These are phyloP conservation scores for Paragorgia papillata DNA, from an alignment of 92 coral and sea anemone species.

Conservation along the genomic window DNA sequence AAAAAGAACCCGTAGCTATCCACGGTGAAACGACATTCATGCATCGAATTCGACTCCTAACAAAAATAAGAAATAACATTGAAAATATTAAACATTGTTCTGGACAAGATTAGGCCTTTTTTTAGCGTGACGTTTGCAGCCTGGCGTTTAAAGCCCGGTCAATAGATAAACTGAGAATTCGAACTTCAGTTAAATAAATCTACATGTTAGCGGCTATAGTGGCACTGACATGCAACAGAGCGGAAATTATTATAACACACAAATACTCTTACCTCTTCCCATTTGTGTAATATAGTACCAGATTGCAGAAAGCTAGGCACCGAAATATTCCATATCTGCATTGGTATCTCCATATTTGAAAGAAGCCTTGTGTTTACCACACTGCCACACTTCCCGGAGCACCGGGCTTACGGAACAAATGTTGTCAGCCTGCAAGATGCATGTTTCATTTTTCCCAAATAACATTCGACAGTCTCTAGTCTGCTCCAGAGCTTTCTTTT, in stretches of 20 bases:
- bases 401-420: neutral
- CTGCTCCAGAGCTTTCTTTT: too few relatives aligned
- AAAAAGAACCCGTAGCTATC: conserved; percentile 94
- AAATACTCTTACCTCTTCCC: conserved; percentile 97
- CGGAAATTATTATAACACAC: too few relatives aligned
- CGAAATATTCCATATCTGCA: conserved; percentile 79
- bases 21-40: conserved; percentile 65
- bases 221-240: too few relatives aligned
- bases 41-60: conserved; percentile 75
- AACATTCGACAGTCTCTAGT: too few relatives aligned
- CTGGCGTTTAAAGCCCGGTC: too few relatives aligned
- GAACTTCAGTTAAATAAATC: too few relatives aligned
- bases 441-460: too few relatives aligned
- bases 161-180: too few relatives aligned
- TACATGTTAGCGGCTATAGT: too few relatives aligned
- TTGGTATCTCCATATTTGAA: conserved; percentile 53
- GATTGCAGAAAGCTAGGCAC: conserved; percentile 75
- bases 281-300: conserved; percentile 81
- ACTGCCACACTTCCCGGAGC: neutral
- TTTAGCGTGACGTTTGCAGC: neutral
- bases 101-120: neutral
- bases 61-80: conserved; percentile 40
- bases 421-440: too few relatives aligned
- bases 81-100: too few relatives aligned
- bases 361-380: neutral